phyloP scores from a whole-genome alignment of 2,113 vertebrate species.

The Okapia johnstoni region DNA sequence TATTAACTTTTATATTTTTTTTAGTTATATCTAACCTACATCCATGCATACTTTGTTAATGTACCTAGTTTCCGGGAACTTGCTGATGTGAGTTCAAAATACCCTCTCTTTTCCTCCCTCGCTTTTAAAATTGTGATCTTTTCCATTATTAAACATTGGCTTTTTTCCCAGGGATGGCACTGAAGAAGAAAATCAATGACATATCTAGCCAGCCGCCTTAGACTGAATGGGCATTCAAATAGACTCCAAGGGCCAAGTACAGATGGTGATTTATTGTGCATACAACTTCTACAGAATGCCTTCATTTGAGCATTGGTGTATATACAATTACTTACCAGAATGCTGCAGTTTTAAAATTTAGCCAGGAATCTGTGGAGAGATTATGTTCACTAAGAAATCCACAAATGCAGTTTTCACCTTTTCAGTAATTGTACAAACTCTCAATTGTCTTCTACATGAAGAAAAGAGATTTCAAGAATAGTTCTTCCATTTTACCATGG shows the following conservation, averaged over 20 bases:
- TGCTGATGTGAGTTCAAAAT: slow-evolving; percentile 24
- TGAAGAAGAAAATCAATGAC: slow-evolving; percentile 58
- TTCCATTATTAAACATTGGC: slow-evolving; percentile 51
- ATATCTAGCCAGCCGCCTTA: slow-evolving; percentile 48
- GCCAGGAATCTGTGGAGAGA: slow-evolving; percentile 47
- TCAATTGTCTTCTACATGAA: slow-evolving; percentile 35
- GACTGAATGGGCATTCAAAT: slow-evolving; percentile 51
- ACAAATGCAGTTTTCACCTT: slow-evolving; percentile 44
- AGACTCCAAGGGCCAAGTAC: slow-evolving; percentile 42
- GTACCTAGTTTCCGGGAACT: slow-evolving; percentile 23
- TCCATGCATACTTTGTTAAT: slow-evolving; percentile 17
- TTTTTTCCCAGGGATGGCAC: slow-evolving; percentile 50
- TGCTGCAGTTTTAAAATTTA: slow-evolving; percentile 45
- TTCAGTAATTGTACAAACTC: slow-evolving; percentile 45
- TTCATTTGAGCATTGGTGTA: slow-evolving; percentile 50
- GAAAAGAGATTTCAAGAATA: slow-evolving; percentile 54
- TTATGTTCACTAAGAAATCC: slow-evolving; percentile 63
- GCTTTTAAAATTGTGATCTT: slow-evolving; percentile 44
- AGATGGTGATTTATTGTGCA: slow-evolving; percentile 38
- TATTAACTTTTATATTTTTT: slow-evolving; percentile 39
- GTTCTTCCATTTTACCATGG: slow-evolving; percentile 34
- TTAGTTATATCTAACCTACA: not conserved
- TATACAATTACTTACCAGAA: slow-evolving; percentile 46
- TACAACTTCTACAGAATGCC: slow-evolving; percentile 49
- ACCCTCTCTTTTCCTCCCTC: not conserved